These are phyloP conservation scores for Troglohyphantes excavatus DNA, from an alignment of 2,888 invertebrate genomes.

Conservation along the genomic window DNA sequence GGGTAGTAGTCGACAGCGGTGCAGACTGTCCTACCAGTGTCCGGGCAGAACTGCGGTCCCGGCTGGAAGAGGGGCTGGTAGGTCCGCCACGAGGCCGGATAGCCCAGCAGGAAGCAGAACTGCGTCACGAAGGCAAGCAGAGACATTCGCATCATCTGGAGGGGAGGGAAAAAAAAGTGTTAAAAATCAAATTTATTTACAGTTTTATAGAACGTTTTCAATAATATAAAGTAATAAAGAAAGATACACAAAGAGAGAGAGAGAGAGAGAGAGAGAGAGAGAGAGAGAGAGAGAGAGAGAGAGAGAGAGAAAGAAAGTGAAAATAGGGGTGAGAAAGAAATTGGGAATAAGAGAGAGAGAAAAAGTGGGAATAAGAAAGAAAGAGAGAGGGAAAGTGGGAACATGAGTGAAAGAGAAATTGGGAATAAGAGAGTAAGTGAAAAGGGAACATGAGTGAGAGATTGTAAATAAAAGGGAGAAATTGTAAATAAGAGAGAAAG, in stretches of 20 bases:
- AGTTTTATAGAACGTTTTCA: neutral
- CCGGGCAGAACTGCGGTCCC: conserved; percentile 80
- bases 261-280: no score
- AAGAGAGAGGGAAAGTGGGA: no score
- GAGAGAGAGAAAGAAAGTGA: no score
- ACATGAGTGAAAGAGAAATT: no score
- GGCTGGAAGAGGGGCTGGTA: conserved; percentile 76
- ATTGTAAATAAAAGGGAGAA: no score
- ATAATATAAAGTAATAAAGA: neutral
- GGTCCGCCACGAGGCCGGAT: conserved; percentile 72
- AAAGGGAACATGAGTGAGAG: no score
- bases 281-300: no score
- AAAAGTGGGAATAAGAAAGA: no score
- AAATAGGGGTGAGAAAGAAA: no score
- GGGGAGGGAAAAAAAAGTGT: conserved; percentile 1
- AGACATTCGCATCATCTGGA: conserved; percentile 37
- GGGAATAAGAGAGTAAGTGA: no score
- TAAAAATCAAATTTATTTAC: neutral
- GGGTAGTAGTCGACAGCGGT: conserved; percentile 79
- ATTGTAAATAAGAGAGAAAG: no score
- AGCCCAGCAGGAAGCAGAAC: conserved; percentile 52
- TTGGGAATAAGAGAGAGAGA: no score
- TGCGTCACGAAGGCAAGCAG: conserved; percentile 50
- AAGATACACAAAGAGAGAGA: neutral
- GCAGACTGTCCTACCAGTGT: conserved; percentile 80